Conservation (phyloP, 2,888 invertebrate genomes). For the Chelonus formosanus region DNA sequence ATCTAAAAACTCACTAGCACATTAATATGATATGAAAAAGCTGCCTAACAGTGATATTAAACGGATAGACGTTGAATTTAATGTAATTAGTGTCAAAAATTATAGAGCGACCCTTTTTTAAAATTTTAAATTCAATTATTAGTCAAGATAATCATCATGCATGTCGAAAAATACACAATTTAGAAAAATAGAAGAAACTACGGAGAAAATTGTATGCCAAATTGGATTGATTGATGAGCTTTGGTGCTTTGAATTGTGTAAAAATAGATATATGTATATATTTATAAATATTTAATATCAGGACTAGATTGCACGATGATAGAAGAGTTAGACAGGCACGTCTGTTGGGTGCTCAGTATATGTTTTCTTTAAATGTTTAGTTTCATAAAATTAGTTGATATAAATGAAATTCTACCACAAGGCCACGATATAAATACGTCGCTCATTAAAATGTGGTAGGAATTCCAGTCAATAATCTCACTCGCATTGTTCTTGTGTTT, state of each 20-base stretch:
- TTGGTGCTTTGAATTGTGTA: conserved; percentile 23
- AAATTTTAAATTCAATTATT: background rate
- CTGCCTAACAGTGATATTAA: background rate
- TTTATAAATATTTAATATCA: conserved; percentile 1
- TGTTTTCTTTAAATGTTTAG: too few relatives aligned
- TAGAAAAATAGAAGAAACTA: conserved; percentile 35
- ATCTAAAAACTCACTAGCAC: background rate
- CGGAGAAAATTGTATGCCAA: conserved; percentile 17
- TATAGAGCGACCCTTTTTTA: background rate
- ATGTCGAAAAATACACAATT: conserved; percentile 27
- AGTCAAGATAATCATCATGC: background rate
- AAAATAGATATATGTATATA: conserved; percentile 32
- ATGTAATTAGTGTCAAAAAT: too few relatives aligned
- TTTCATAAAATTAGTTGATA: too few relatives aligned
- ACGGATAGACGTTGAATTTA: too few relatives aligned
- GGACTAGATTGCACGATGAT: background rate
- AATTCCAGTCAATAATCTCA: too few relatives aligned
- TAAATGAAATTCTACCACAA: too few relatives aligned
- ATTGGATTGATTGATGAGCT: conserved; percentile 12
- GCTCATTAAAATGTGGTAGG: too few relatives aligned
- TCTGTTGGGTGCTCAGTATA: too few relatives aligned
- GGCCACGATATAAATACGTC: too few relatives aligned
- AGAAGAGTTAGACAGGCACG: too few relatives aligned
- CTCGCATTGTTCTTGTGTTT: too few relatives aligned
- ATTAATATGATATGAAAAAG: background rate